phyloP scores from a whole-genome alignment of 2,888 invertebrate species.

The Molanna angustata region DNA sequence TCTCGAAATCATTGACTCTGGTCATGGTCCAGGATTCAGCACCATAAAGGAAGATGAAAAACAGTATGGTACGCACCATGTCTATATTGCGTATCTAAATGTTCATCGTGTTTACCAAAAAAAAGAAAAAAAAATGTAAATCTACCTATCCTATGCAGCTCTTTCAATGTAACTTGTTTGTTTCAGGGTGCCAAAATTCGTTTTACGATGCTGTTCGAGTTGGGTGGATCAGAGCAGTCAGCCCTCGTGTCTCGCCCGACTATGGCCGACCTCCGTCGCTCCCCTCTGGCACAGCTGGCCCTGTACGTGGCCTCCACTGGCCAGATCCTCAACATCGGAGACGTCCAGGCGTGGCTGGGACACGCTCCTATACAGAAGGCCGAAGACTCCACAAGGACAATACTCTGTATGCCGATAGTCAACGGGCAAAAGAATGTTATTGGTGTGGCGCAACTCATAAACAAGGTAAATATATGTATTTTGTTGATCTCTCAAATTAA shows the following conservation, averaged over 20 bases:
- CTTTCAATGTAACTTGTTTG: background rate
- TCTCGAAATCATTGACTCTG: no score
- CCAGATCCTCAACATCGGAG: slow-evolving; percentile 81
- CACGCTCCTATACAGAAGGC: slow-evolving; percentile 60
- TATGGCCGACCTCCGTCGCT: slow-evolving; percentile 59
- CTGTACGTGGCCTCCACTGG: slow-evolving; percentile 84
- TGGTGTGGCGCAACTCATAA: slow-evolving; percentile 89
- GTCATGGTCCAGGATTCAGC: no score
- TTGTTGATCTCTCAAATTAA: no score
- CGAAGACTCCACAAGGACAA: slow-evolving; percentile 66
- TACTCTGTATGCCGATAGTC: slow-evolving; percentile 90
- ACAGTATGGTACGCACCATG: no score
- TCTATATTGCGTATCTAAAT: no score
- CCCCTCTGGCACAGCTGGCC: slow-evolving; percentile 79
- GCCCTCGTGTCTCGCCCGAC: slow-evolving; percentile 63
- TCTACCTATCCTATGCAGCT: no score
- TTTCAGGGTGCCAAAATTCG: slow-evolving; percentile 52
- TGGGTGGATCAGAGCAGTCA: slow-evolving; percentile 68
- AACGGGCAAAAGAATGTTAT: slow-evolving; percentile 87
- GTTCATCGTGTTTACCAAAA: no score
- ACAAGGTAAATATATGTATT: slow-evolving; percentile 77
- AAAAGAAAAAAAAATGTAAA: no score
- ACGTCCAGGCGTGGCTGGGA: slow-evolving; percentile 78
- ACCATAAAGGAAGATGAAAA: no score
- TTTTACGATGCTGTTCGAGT: slow-evolving; percentile 84